These are phyloP conservation scores for Amorpha juglandis DNA, from an alignment of 2,888 invertebrate genomes.

Conservation along the genomic window DNA sequence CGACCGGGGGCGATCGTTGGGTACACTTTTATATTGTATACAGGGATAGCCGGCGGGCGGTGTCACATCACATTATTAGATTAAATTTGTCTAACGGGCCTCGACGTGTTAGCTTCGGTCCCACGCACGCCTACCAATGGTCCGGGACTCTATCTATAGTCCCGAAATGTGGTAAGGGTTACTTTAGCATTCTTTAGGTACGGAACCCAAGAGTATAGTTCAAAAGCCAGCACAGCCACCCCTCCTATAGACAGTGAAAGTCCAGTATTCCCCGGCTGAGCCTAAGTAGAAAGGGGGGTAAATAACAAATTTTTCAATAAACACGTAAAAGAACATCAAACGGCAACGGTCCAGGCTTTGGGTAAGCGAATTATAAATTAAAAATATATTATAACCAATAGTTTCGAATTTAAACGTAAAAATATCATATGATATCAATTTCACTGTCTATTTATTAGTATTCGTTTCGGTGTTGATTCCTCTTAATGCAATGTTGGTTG, in stretches of 20 bases:
- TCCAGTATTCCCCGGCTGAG: conserved; percentile 24
- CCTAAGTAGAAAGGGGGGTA: conserved; percentile 50
- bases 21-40: too few species aligned
- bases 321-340: conserved; percentile 73
- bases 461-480: conserved; percentile 84
- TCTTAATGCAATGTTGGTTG: conserved; percentile 73
- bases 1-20: too few species aligned
- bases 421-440: conserved; percentile 81
- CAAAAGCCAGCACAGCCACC: conserved; percentile 4
- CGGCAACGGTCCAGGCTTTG: conserved; percentile 70
- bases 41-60: too few species aligned
- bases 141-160: too few species aligned
- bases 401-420: conserved; percentile 77
- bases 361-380: conserved; percentile 65
- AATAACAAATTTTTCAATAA: conserved; percentile 76
- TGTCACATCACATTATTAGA: neutral
- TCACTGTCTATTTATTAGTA: conserved; percentile 83
- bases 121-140: too few species aligned
- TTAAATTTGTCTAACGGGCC: too few species aligned
- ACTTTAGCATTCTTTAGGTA: neutral
- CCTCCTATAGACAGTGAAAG: conserved; percentile 78
- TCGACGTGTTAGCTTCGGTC: too few species aligned
- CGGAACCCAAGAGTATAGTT: neutral
- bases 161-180: neutral
- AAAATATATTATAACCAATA: conserved; percentile 64